Conservation (phyloP, 2,113 vertebrate species). For the Polypterus bichir region DNA sequence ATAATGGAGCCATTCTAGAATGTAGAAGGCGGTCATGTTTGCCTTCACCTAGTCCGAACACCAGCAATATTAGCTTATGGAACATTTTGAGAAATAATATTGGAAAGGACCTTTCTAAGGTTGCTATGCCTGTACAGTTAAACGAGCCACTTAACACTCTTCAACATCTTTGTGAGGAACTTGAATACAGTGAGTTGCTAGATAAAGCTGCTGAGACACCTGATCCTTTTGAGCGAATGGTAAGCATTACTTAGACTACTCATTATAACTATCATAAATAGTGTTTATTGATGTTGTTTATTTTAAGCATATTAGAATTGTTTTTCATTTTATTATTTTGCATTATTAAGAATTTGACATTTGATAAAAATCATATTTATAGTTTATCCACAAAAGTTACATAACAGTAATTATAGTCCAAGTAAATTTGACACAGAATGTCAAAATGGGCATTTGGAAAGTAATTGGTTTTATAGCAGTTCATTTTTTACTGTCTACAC, state of each 20-base stretch:
- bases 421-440: no score
- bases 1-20: constrained; percentile 31
- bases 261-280: no score
- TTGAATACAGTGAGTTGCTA: constrained; percentile 90
- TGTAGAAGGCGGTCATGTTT: constrained; percentile 61
- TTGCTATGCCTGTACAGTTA: constrained; percentile 89
- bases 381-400: no score
- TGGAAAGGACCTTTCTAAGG: constrained; percentile 92
- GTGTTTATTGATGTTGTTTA: no score
- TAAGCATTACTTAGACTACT: constrained; percentile 31
- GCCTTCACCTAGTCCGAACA: constrained; percentile 67
- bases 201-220: constrained; percentile 60
- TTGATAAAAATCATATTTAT: no score
- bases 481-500: no score
- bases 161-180: constrained; percentile 88
- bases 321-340: no score
- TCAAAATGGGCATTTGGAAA: no score
- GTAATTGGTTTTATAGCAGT: no score
- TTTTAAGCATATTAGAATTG: no score
- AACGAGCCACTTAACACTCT: constrained; percentile 92
- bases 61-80: constrained; percentile 83
- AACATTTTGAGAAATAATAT: constrained; percentile 95
- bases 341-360: no score
- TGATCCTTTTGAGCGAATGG: constrained; percentile 76
- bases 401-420: no score